Evolutionary conservation across 1,140 invertebrate species (phyloP), one percentile per base, ranked within the genome.

Genomic region (Brachionus manjavacas): DNA sequence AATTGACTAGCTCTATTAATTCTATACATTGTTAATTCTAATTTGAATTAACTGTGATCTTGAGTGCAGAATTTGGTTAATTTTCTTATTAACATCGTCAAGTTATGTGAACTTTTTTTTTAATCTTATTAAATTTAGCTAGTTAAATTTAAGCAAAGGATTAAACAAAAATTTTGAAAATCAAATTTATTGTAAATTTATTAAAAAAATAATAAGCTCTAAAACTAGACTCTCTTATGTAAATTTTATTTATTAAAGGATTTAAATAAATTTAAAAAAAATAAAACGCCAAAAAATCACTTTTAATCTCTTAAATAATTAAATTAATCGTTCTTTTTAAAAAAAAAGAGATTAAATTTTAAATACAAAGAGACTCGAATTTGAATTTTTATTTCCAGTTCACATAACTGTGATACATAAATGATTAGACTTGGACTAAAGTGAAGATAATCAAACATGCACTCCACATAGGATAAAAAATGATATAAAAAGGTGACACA

Each of bases 1-100:
- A 12, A 83, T 88, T 88, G 60, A 88, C 87, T 83, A 85, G 76
- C 68, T 76, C 7, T 60, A 60, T 60, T 60, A 20, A 60, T 60
- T 20, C 6, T 20, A 60, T 20, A 60, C 8, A 23, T 55, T 55
- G 20, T 60, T 60, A 60, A 60, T 60, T 60, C 52, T 60, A 60
- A 60, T 60, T 60, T 55, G 43, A 20, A 60, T 60, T 8, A 60
- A 60, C 4, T 60, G 52, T 60, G 52, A 9, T 20, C 20, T 60
- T 60, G 16, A 20, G 52, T 60, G 52, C 52, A 20, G 20, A 7
- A 20, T 60, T 20, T 20, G 52, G n/a, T 60, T 60, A 20, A 60
- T 52, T 52, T 52, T 35, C 31, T n/a, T n/a, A n/a, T n/a, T 2
- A 43, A 43, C 1, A 43, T 43, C 9, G 12, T 4, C 41, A 2